Evolutionary conservation across 92 coral and sea anemone genomes (phyloP).

Genomic region (Paramuricea clavata): DNA sequence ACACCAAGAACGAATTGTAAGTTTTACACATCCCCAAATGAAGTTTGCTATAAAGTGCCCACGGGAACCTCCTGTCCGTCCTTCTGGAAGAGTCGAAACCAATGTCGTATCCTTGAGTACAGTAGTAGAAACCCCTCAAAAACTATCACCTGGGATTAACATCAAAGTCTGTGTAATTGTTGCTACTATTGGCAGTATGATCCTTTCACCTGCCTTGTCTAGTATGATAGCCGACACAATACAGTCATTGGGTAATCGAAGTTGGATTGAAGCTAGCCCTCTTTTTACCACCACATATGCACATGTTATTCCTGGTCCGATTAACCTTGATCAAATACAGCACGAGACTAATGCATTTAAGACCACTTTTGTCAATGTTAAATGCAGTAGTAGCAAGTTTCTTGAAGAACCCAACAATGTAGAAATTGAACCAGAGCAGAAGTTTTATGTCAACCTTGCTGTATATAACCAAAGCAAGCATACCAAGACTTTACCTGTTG

Average conservation of each 20-base stretch:
- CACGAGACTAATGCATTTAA: neutral
- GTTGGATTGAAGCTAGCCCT: conserved; percentile 39
- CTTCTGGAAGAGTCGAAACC: conserved; percentile 23
- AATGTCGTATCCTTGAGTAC: neutral
- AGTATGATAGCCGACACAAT: neutral
- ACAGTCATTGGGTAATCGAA: conserved; percentile 3
- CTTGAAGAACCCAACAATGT: neutral
- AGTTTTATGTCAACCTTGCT: conserved; percentile 33
- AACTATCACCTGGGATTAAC: conserved; percentile 23
- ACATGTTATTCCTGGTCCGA: conserved; percentile 26
- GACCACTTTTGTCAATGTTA: neutral
- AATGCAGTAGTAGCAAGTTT: conserved; percentile 13
- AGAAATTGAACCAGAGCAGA: conserved; percentile 5
- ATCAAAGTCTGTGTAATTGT: neutral
- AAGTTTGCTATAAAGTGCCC: conserved; percentile 38
- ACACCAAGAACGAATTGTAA: conserved; percentile 48
- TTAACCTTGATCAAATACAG: conserved; percentile 17
- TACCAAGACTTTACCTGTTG: neutral
- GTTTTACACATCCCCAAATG: conserved; percentile 53
- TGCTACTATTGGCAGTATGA: conserved; percentile 15
- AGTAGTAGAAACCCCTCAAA: conserved; percentile 9
- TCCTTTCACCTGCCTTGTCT: conserved; percentile 21
- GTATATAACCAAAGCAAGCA: conserved; percentile 21
- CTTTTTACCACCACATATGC: neutral
- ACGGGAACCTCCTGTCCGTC: conserved; percentile 15